Conservation (phyloP, 1,140 invertebrate genomes). For the Goniozus legneri region DNA sequence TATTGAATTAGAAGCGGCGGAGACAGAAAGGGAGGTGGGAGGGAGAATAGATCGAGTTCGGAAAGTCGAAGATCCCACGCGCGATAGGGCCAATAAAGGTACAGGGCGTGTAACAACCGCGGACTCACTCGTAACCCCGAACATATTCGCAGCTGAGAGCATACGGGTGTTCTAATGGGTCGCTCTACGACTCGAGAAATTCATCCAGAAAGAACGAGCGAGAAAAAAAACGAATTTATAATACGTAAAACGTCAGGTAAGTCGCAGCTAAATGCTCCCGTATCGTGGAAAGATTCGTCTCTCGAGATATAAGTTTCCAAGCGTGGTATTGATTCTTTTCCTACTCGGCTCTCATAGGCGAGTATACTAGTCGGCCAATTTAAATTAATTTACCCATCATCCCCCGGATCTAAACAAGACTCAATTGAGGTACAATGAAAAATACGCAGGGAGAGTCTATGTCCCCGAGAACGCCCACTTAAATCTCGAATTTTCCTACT, state of each 20-base stretch:
- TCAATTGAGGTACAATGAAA: conserved; percentile 48
- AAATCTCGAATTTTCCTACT: conserved; percentile 25
- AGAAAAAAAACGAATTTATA: conserved; percentile 6
- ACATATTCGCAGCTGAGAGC: conserved; percentile 36
- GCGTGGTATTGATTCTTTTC: too few species aligned
- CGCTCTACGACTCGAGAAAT: conserved; percentile 20
- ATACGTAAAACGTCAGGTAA: conserved; percentile 39
- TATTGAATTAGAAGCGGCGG: too few species aligned
- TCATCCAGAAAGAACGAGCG: conserved; percentile 32
- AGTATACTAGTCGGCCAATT: conserved; percentile 37
- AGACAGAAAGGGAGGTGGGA: too few species aligned
- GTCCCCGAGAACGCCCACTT: conserved; percentile 15
- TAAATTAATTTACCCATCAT: conserved; percentile 48
- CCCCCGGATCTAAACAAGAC: conserved; percentile 41
- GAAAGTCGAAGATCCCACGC: conserved; percentile 25
- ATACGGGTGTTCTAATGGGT: conserved; percentile 45
- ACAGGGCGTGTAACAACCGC: conserved; percentile 19
- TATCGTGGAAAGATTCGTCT: conserved; percentile 42
- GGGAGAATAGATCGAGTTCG: too few species aligned
- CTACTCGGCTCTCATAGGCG: too few species aligned
- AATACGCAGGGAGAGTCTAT: conserved; percentile 23
- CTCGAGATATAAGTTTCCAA: too few species aligned
- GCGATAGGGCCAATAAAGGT: conserved; percentile 28
- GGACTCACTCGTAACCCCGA: not conserved
- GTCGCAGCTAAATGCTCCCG: conserved; percentile 42